phyloP scores from a whole-genome alignment of 2,797 vertebrate species.

The Triplophysa yarkandensis region DNA sequence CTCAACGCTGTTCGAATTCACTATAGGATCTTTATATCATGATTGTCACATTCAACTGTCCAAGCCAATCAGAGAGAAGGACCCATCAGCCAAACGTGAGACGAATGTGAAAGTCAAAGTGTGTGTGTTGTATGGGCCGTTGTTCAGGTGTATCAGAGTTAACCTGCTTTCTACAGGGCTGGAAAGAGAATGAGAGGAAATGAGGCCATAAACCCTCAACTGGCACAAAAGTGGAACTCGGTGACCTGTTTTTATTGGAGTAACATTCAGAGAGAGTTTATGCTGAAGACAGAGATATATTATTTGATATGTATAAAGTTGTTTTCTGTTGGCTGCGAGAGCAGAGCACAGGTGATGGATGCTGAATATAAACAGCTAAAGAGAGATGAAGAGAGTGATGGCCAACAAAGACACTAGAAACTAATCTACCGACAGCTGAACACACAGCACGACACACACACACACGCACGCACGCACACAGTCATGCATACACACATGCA shows the following conservation, averaged over 20 bases:
- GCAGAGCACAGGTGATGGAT: neutral
- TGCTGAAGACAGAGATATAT: neutral
- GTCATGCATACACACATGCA: neutral
- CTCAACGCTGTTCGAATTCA: neutral
- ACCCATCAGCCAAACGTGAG: neutral
- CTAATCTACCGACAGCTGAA: constrained; percentile 3
- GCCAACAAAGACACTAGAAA: constrained; percentile 1
- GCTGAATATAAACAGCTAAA: constrained; percentile 2
- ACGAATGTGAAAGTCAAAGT: neutral
- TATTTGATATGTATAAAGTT: neutral
- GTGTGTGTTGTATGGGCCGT: neutral
- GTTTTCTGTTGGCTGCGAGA: neutral
- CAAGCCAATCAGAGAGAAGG: neutral
- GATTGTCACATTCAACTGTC: neutral
- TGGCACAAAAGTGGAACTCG: neutral
- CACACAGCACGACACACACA: neutral
- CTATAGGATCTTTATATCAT: neutral
- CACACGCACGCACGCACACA: neutral
- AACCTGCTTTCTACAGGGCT: neutral
- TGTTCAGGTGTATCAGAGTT: neutral
- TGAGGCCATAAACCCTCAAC: constrained; percentile 1
- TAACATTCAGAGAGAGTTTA: neutral
- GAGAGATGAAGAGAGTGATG: neutral
- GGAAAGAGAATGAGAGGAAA: neutral
- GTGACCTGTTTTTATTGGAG: neutral